These are phyloP conservation scores for Coryphaenoides rupestris DNA, from an alignment of 2,113 vertebrate genomes.

Conservation along the genomic window DNA sequence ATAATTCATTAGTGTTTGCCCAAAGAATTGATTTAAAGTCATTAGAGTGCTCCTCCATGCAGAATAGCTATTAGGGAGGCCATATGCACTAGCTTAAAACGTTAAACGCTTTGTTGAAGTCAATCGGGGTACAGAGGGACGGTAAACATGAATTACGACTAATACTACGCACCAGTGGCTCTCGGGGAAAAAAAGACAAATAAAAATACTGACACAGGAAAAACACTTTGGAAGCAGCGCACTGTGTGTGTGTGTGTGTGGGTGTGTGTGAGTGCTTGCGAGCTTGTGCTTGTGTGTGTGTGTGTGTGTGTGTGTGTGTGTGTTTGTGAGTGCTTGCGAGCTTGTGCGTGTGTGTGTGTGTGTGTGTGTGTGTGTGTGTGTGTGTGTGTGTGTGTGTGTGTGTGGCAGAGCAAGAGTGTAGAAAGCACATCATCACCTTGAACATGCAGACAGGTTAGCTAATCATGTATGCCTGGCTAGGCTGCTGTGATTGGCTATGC, in stretches of 20 bases:
- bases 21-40: conserved; percentile 75
- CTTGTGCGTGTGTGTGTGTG: no score
- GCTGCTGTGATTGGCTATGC: conserved; percentile 90
- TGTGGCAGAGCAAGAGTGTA: conserved; percentile 85
- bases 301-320: no score
- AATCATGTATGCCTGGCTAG: conserved; percentile 90
- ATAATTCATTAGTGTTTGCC: conserved; percentile 78
- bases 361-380: no score
- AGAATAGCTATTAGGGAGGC: conserved; percentile 96
- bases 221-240: conserved; percentile 87
- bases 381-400: no score
- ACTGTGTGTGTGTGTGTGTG: conserved; percentile 78
- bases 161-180: conserved; percentile 98
- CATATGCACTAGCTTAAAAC: conserved; percentile 89
- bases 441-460: conserved; percentile 94
- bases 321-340: no score
- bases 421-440: conserved; percentile 96
- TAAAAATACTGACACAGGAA: conserved; percentile 88
- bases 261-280: no score
- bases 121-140: conserved; percentile 88
- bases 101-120: conserved; percentile 99
- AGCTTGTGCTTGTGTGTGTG: no score
- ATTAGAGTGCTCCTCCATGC: conserved; percentile 90
- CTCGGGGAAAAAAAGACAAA: conserved; percentile 84
- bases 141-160: conserved; percentile 99